Evolutionary conservation across 1,140 invertebrate species (phyloP), one percentile per base, ranked within the genome.

Genomic region (Euura lappo): DNA sequence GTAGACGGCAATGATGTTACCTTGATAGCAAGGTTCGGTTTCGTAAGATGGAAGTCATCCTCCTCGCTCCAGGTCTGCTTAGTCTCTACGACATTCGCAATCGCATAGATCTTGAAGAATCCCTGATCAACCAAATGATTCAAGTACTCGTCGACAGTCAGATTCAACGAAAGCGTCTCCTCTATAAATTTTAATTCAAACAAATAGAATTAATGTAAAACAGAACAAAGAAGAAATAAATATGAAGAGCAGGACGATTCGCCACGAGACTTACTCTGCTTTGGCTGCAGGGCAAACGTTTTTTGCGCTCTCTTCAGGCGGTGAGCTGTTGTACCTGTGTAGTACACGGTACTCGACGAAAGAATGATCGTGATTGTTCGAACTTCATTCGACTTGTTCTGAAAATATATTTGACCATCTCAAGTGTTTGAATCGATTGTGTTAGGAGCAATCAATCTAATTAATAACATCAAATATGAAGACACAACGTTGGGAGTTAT

Each of bases 21-120:
- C 83, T 88, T 84, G 7, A 92, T 85, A 79, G 87, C 86, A 75
- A 92, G 85, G 68, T 85, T 87, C 6, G 93, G 93, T 79, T 93
- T 93, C 13, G 89, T 86, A 13, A 94, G 86, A 47, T 89, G 88
- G 83, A 93, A 93, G 80, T 93, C 91, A 79, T 93, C 92, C 77
- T 93, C 92, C 73, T 93, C 92, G 69, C 90, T 90, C 92, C 92
- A 93, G 3, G 90, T 88, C 80, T 93, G 93, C 8, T 89, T 88
- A 0, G 93, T 93, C 78, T 93, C 92, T 76, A 91, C 89, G 0
- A 94, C 92, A 73, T 88, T 90, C 42, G 91, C 91, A 83, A 93
- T 90, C 6, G 91, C 90, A 73, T 91, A 90, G 44, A 94, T 90
- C 80, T 93, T 93, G 51, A 94, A 89, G 81, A 92, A 89, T 42